A percentile compares a stretch with the other conserved stretches of the same genome.
These are phyloP conservation scores for Macropus fuliginosus DNA, from an alignment of 2,797 vertebrate species.

Conservation along the genomic window DNA sequence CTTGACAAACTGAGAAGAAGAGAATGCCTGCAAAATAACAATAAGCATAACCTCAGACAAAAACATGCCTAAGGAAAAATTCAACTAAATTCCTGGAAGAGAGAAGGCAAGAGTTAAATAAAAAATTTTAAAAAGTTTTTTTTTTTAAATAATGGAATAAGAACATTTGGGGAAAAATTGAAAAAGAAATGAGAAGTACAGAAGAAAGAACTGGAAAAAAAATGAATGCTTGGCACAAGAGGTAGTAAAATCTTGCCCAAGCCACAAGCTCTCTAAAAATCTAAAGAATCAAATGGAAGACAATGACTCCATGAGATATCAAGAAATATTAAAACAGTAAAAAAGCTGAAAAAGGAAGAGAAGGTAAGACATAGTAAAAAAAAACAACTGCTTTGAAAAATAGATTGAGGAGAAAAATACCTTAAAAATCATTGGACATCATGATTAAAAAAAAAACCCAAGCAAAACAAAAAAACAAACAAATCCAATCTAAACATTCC, in stretches of 20 bases:
- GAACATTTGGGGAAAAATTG: background rate
- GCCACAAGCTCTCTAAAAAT: background rate
- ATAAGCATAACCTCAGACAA: background rate
- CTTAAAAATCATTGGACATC: background rate
- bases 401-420: background rate
- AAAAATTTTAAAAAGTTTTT: background rate
- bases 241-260: background rate
- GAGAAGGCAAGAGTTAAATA: background rate
- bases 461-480: too few species aligned
- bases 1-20: background rate
- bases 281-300: background rate
- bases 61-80: background rate
- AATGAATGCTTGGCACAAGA: background rate
- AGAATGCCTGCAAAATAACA: background rate
- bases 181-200: background rate
- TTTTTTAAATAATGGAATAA: background rate
- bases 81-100: background rate
- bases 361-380: too few species aligned
- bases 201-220: accelerated
- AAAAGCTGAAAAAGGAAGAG: background rate
- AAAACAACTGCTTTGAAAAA: background rate
- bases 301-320: background rate
- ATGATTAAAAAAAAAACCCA: too few species aligned
- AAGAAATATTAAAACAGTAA: background rate
- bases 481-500: background rate